Evolutionary conservation across 2,113 vertebrate genomes (phyloP), one percentile per base, ranked within the genome.

Genomic region (Lophochroa leadbeateri): DNA sequence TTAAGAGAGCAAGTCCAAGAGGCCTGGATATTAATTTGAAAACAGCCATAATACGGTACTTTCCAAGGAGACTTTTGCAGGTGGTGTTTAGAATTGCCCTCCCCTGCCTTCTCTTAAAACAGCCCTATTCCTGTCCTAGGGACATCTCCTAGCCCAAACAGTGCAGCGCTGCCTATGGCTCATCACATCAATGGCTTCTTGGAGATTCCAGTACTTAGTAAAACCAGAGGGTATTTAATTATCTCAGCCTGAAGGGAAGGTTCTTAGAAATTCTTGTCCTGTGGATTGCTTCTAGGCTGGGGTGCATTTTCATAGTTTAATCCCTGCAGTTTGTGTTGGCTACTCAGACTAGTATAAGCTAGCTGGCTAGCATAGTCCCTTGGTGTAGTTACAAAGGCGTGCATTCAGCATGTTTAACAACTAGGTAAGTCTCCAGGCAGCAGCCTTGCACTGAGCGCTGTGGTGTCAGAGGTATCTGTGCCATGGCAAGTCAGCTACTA

Each of bases 1-100:
- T 80, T 72, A 74, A 81, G 37, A n/a, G 11, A 23, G 9, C 14
- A 24, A 35, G 65, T 47, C 52, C 43, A 65, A 92, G 31, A 75
- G 4, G 3, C 11, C 21, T 76, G 57, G 31, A 16, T 55, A 39
- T 64, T 50, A 52, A 20, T 82, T 69, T 64, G 58, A 60, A 82
- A 69, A 23, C 47, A 90, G 27, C 7, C 29, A 86, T 31, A 31
- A 27, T 9, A 25, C 0, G 0, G 41, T 31, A 37, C 14, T 90
- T 85, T 85, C 31, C 63, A 68, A 75, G 35, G 12, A 90, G 8
- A 6, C 7, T 71, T 4, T 33, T 80, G 57, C 8, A 12, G 29
- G 10, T 0, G 0, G 13, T 60, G 37, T 72, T 76, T 77, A 65
- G 39, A 69, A 52, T 39, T 82, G 20, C 7, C 2, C 3, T 52